These are phyloP conservation scores for Ciconia boyciana DNA, from an alignment of 2,113 vertebrate species.

Conservation along the genomic window DNA sequence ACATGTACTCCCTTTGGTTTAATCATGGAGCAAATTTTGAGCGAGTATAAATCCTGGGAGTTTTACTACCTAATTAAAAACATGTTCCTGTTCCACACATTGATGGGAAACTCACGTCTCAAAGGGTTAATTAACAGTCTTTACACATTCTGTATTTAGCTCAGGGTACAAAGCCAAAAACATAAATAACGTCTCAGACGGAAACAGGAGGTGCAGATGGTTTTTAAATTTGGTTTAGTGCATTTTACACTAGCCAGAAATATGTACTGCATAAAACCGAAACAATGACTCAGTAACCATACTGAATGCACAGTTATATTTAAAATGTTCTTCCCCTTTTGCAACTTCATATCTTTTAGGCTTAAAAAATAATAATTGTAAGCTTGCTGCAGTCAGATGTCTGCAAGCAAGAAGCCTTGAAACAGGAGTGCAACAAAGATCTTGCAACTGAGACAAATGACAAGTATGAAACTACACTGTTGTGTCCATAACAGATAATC, in stretches of 20 bases:
- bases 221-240: constrained; percentile 72
- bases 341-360: background rate
- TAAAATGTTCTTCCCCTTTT: background rate
- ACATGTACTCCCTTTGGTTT: constrained; percentile 62
- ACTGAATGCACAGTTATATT: constrained; percentile 1
- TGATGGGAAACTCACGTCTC: constrained; percentile 75
- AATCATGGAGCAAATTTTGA: constrained; percentile 57
- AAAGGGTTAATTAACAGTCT: constrained; percentile 80
- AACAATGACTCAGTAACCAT: constrained; percentile 67
- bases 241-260: constrained; percentile 68
- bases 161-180: constrained; percentile 72
- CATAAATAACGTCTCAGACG: constrained; percentile 75
- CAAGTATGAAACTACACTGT: background rate
- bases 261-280: constrained; percentile 48
- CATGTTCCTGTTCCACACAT: constrained; percentile 61
- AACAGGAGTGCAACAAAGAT: background rate
- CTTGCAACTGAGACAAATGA: background rate
- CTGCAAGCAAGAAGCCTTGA: background rate
- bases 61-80: constrained; percentile 76
- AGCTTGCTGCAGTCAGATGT: background rate
- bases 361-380: background rate
- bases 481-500: constrained; percentile 16
- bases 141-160: constrained; percentile 76
- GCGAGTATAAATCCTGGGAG: constrained; percentile 56
- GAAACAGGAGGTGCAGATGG: constrained; percentile 78